These are phyloP conservation scores for Clarias fuscus DNA, from an alignment of 2,797 vertebrate genomes.

Conservation along the genomic window DNA sequence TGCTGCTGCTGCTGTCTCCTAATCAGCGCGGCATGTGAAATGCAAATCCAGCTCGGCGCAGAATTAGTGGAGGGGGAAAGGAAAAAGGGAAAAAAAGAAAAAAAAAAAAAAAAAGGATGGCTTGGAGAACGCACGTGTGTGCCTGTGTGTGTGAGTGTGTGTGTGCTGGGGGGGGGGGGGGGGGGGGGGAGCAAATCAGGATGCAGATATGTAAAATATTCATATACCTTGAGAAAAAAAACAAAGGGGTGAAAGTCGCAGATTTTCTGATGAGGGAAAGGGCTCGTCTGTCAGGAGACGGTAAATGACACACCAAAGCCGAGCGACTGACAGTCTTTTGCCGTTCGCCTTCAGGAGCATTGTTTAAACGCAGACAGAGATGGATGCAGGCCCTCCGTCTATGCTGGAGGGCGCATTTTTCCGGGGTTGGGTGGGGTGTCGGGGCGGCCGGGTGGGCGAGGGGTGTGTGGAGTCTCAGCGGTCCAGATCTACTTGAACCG, in stretches of 20 bases:
- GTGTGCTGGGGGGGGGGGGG: constrained; percentile 5
- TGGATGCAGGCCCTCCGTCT: constrained; percentile 78
- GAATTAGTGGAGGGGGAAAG: constrained; percentile 88
- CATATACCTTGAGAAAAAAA: constrained; percentile 79
- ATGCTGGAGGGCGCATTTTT: constrained; percentile 43
- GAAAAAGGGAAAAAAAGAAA: not conserved
- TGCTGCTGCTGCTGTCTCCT: constrained; percentile 75
- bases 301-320: constrained; percentile 99
- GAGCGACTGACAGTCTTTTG: constrained; percentile 91
- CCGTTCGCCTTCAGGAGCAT: constrained; percentile 87
- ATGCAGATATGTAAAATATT: constrained; percentile 99
- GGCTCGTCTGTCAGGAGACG: constrained; percentile 67
- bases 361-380: constrained; percentile 92
- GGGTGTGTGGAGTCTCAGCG: not conserved
- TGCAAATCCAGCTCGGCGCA: constrained; percentile 98
- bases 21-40: constrained; percentile 91
- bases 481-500: constrained; percentile 17
- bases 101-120: constrained; percentile 72
- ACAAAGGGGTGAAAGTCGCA: constrained; percentile 53
- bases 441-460: constrained; percentile 7
- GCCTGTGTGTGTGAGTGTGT: too few species aligned
- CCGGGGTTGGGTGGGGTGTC: not conserved
- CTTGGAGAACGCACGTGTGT: not conserved
- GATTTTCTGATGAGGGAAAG: constrained; percentile 46
- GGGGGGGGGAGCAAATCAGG: constrained; percentile 55